Base-by-base conservation (phyloP, 2,797 vertebrate genomes). In the Mormyrops boulengeri region DNA sequence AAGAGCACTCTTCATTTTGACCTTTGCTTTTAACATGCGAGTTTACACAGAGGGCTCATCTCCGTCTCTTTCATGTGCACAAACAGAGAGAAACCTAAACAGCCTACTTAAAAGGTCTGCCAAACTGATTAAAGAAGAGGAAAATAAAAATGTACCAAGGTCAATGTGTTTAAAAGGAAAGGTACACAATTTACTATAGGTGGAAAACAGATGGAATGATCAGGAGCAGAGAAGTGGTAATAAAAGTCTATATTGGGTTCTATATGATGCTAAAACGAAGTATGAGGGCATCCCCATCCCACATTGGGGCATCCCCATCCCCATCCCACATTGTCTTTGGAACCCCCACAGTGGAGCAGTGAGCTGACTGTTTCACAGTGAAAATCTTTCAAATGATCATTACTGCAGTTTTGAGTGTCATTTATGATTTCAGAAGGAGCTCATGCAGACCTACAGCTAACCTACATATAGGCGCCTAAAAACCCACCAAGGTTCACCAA, bases 71-170 rank as follows among this genome's bases (percentile, higher is more conserved):
- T 88, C 88, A 92, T 93, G 91, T 92, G 89, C 90, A 91, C 90
- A 92, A 90, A 91, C 95, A 96, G 94, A 94, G 92, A 94, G 95
- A 95, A 96, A 95, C 92, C 95, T 96, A 96, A 97, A 96, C 95
- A 96, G 91, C 91, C 88, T 89, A 57, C 96, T 95, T 95, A 44
- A 96, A 95, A 95, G 93, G 95, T 95, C 96, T 95, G 95, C 94
- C 95, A 97, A 95, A 95, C 94, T 95, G 94, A 94, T 95, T 95
- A 95, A 95, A 95, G 95, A 93, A 94, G n/a, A 41, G 44, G 7
- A 1, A 77, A 91, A 92, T 91, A 66, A 66, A 66, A 89, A 90
- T 93, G 92, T 77, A n/a, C 82, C 91, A 92, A 94, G 92, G 93
- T 91, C 86, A 66, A 91, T 90, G 91, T 93, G 91, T 93, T 92